Conservation (phyloP, 2,888 invertebrate genomes). For the Beris chalybata region DNA sequence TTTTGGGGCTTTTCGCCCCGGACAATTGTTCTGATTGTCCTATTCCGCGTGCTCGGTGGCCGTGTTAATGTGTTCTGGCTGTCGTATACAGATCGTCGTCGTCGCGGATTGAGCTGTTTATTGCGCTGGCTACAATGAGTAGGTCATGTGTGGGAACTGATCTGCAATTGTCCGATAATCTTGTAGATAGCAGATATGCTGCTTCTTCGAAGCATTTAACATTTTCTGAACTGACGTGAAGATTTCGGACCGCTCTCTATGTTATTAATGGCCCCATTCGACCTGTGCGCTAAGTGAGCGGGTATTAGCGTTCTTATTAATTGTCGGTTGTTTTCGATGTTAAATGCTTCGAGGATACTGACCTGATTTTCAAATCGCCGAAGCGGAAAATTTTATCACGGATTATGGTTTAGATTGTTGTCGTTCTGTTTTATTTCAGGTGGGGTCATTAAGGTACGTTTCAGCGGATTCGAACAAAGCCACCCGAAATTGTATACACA, state of each 20-base stretch:
- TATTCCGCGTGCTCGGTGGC: constrained; percentile 8
- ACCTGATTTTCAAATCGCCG: constrained; percentile 18
- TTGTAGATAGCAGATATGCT: not conserved
- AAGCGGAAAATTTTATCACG: constrained; percentile 29
- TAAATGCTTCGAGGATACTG: constrained; percentile 22
- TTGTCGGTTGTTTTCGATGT: not conserved
- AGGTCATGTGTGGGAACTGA: constrained; percentile 31
- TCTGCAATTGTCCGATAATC: constrained; percentile 31
- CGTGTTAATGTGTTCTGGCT: constrained; percentile 15
- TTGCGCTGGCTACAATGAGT: not conserved
- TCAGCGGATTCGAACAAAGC: too few species aligned
- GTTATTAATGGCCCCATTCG: constrained; percentile 26
- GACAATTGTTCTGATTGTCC: constrained; percentile 25
- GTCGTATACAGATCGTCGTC: not conserved
- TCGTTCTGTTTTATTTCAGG: not conserved
- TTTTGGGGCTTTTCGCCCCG: constrained; percentile 26
- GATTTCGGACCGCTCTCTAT: constrained; percentile 25
- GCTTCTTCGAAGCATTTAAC: constrained; percentile 9
- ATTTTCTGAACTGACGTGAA: constrained; percentile 28
- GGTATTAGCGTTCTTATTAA: constrained; percentile 26
- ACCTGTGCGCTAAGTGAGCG: constrained; percentile 10
- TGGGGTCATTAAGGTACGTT: constrained; percentile 5
- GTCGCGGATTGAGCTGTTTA: not conserved
- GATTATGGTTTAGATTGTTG: constrained; percentile 1
- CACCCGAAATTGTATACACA: too few species aligned